A percentile compares a stretch with the other conserved stretches of the same genome.
Evolutionary conservation across 2,797 vertebrate genomes (phyloP).

Genomic region (Sebastes vulpes): DNA sequence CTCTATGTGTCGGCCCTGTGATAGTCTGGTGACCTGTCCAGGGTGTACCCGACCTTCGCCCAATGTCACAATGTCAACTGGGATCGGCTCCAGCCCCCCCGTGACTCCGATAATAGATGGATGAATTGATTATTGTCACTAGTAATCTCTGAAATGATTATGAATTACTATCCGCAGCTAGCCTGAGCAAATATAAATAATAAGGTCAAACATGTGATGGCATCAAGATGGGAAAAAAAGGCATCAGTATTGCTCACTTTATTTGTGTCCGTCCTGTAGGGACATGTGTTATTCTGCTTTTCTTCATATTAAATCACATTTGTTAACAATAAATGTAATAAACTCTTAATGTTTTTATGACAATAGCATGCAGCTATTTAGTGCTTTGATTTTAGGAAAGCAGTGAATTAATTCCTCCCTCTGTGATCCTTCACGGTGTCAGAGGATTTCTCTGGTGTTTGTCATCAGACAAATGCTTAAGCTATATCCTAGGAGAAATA

Average conservation of each 20-base stretch:
- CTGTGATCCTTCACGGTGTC: conserved; percentile 63
- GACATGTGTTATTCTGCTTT: conserved; percentile 4
- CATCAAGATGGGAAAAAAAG: background rate
- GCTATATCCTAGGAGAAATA: conserved; percentile 76
- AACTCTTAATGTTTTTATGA: conserved; percentile 52
- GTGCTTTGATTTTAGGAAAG: conserved; percentile 59
- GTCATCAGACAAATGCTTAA: conserved; percentile 72
- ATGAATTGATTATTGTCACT: no score
- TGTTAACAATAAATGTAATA: conserved; percentile 52
- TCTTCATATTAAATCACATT: background rate
- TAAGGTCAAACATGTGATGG: background rate
- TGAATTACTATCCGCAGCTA: background rate
- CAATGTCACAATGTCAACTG: no score
- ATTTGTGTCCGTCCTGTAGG: background rate
- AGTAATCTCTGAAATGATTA: background rate
- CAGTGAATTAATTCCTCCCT: conserved; percentile 59
- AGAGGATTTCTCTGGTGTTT: conserved; percentile 70
- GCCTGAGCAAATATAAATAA: background rate
- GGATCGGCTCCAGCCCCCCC: no score
- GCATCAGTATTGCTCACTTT: background rate
- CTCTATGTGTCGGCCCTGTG: no score
- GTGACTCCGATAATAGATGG: no score
- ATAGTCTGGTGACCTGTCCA: no score
- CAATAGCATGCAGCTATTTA: conserved; percentile 46
- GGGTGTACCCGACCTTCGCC: no score